Percentiles rank a stretch among this genome's conserved stretches.
These are phyloP conservation scores for Heteromormyrus szaboi DNA, from an alignment of 2,797 vertebrate genomes.

Conservation along the genomic window DNA sequence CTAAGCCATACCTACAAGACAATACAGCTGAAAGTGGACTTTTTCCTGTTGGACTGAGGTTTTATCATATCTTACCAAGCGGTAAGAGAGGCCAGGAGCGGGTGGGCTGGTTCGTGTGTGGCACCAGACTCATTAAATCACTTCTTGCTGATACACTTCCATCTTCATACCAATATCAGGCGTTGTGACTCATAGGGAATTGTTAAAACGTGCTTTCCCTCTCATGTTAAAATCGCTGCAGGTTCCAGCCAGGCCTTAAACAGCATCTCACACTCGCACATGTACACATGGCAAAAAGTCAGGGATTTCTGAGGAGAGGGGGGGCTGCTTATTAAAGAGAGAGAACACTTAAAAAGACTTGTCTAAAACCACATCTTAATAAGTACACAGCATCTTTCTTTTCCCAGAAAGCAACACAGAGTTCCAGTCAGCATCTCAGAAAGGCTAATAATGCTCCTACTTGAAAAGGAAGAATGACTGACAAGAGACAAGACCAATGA, in stretches of 20 bases:
- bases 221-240: neutral
- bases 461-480: neutral
- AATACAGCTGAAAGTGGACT: neutral
- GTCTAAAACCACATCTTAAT: neutral
- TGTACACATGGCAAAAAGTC: neutral
- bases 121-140: constrained; percentile 11
- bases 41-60: constrained; percentile 31
- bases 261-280: neutral
- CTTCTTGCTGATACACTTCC: constrained; percentile 20
- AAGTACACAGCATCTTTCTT: neutral
- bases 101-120: neutral
- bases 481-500: neutral
- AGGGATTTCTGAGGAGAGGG: neutral
- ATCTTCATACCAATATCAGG: constrained; percentile 34
- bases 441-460: neutral
- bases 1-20: neutral
- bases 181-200: constrained; percentile 46
- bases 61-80: constrained; percentile 55
- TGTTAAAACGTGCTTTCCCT: constrained; percentile 14
- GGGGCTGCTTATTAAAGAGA: neutral
- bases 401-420: neutral
- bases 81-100: constrained; percentile 40
- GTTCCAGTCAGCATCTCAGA: neutral
- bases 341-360: neutral
- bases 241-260: neutral